Evolutionary conservation across 1,140 invertebrate species (phyloP).

Genomic region (Orchestia grillus): DNA sequence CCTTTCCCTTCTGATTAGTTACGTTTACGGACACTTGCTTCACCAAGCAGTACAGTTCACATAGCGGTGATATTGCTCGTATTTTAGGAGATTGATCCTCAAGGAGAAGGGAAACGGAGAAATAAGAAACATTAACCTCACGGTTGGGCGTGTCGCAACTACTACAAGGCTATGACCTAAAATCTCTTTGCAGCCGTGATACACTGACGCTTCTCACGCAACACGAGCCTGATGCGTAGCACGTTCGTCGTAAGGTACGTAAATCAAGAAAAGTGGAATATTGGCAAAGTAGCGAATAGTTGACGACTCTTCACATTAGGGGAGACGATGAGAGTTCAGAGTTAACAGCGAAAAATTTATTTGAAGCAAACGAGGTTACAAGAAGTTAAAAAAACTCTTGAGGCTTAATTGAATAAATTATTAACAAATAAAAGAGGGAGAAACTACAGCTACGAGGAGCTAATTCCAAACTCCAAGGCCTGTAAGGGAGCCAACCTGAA

Average conservation of each 20-base stretch:
- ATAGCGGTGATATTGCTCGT: not conserved
- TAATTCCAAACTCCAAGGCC: too few species aligned
- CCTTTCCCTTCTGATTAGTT: not conserved
- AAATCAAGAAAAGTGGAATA: not conserved
- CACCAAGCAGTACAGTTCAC: not conserved
- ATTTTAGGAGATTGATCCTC: not conserved
- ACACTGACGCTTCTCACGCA: not conserved
- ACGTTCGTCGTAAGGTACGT: not conserved
- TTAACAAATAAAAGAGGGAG: too few species aligned
- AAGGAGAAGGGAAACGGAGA: conserved; percentile 11
- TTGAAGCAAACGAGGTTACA: too few species aligned
- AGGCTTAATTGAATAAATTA: too few species aligned
- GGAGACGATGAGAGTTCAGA: too few species aligned
- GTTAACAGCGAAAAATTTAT: too few species aligned
- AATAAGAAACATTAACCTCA: not conserved
- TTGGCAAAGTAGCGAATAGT: not conserved
- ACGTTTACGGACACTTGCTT: not conserved
- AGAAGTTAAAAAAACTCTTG: too few species aligned
- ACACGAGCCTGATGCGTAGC: not conserved
- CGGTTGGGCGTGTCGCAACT: conserved; percentile 3
- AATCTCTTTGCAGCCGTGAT: not conserved
- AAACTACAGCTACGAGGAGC: too few species aligned
- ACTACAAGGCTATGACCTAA: conserved; percentile 9
- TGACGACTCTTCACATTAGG: not conserved
- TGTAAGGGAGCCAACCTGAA: too few species aligned